Conservation (phyloP, 2,113 vertebrate genomes). For the Garra rufa region DNA sequence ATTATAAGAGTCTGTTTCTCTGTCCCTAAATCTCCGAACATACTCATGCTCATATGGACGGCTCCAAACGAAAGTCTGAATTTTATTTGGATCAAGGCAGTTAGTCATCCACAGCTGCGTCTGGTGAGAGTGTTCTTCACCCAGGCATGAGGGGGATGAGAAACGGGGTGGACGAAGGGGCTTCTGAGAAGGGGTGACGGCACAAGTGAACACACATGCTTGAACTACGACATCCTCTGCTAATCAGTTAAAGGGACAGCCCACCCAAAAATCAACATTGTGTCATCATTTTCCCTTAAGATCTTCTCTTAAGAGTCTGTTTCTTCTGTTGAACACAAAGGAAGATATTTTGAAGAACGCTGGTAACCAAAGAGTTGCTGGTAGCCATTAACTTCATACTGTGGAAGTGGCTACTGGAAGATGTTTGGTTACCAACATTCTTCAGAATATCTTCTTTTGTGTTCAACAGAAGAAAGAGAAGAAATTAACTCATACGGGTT, state of each 20-base stretch:
- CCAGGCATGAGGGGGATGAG: neutral
- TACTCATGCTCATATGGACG: slow-evolving; percentile 30
- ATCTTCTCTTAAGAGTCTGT: too few species aligned
- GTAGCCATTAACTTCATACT: neutral
- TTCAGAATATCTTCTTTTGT: neutral
- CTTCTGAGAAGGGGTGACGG: neutral
- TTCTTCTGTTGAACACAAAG: neutral
- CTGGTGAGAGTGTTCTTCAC: slow-evolving; percentile 9
- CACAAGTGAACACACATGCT: neutral
- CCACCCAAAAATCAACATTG: neutral
- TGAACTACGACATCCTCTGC: slow-evolving; percentile 25
- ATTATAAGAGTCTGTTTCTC: neutral
- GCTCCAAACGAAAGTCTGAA: slow-evolving; percentile 35
- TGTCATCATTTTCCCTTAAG: neutral
- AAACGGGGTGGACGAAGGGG: neutral
- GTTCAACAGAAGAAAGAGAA: neutral
- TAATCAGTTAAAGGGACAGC: neutral
- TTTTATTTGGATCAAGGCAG: slow-evolving; percentile 45
- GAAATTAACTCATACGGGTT: neutral
- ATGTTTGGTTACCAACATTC: too few species aligned
- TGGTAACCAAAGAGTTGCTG: neutral
- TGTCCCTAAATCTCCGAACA: neutral
- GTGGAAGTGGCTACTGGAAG: too few species aligned
- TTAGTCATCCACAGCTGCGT: slow-evolving; percentile 56
- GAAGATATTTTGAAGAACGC: neutral